Conservation (phyloP, 2,113 vertebrate genomes). For the Eurypyga helias region DNA sequence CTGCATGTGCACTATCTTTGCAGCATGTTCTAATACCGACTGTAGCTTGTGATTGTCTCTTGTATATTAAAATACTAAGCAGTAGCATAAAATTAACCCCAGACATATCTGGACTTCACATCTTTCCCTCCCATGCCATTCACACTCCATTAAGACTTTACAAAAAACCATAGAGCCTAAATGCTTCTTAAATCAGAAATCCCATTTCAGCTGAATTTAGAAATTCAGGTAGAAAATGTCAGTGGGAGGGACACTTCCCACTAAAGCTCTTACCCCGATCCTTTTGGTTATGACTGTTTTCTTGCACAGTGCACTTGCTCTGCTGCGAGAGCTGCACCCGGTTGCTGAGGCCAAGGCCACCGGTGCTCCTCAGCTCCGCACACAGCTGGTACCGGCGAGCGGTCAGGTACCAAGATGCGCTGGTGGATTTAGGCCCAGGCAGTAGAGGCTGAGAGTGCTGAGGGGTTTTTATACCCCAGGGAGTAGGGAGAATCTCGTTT, state of each 20-base stretch:
- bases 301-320: not conserved
- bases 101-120: not conserved
- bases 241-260: not conserved
- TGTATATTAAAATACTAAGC: not conserved
- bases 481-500: not conserved
- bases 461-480: not conserved
- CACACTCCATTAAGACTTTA: not conserved
- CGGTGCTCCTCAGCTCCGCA: not conserved
- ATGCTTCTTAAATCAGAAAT: not conserved
- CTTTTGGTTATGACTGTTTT: not conserved
- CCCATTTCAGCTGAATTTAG: not conserved
- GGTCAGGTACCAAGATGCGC: not conserved
- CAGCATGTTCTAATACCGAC: not conserved
- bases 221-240: not conserved
- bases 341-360: not conserved
- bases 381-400: not conserved
- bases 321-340: rapidly evolving
- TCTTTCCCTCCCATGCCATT: not conserved
- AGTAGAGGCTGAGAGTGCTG: not conserved
- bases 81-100: not conserved
- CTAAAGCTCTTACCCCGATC: not conserved
- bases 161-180: not conserved
- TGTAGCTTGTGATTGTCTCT: not conserved
- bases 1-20: not conserved
- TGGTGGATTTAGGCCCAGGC: not conserved